These are phyloP conservation scores for Vespertilio murinus DNA, from an alignment of 2,797 vertebrate species.

Conservation along the genomic window DNA sequence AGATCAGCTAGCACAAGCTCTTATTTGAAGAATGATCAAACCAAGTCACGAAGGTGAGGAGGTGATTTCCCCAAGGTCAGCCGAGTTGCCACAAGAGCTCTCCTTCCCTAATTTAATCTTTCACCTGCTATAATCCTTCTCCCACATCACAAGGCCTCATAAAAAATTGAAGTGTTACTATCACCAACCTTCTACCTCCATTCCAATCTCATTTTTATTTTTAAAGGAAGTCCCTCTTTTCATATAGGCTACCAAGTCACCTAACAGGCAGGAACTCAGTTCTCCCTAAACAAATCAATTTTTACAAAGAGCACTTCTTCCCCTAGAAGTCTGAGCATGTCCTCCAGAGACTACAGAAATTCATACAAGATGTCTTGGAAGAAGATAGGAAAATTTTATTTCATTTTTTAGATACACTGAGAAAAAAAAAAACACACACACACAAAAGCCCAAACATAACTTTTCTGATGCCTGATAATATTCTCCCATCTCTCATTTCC, in stretches of 20 bases:
- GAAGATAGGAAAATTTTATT: constrained; percentile 53
- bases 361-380: constrained; percentile 60
- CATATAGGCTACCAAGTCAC: constrained; percentile 81
- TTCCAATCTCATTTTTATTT: constrained; percentile 10
- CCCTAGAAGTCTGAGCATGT: constrained; percentile 49
- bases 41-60: not conserved
- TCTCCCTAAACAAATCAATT: constrained; percentile 67
- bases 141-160: not conserved
- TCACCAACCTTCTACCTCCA: not conserved
- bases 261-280: constrained; percentile 68
- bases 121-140: not conserved
- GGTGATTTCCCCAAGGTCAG: not conserved
- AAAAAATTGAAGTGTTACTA: not conserved
- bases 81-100: not conserved
- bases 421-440: not conserved
- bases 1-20: not conserved
- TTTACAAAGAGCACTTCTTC: constrained; percentile 61
- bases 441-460: constrained; percentile 50
- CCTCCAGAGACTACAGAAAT: constrained; percentile 62
- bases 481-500: constrained; percentile 74
- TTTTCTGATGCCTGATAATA: constrained; percentile 67
- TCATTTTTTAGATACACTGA: constrained; percentile 25
- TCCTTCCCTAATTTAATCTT: not conserved
- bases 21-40: not conserved
- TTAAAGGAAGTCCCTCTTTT: constrained; percentile 51